Conservation (phyloP, 2,113 vertebrate species). For the Microtus richardsoni region DNA sequence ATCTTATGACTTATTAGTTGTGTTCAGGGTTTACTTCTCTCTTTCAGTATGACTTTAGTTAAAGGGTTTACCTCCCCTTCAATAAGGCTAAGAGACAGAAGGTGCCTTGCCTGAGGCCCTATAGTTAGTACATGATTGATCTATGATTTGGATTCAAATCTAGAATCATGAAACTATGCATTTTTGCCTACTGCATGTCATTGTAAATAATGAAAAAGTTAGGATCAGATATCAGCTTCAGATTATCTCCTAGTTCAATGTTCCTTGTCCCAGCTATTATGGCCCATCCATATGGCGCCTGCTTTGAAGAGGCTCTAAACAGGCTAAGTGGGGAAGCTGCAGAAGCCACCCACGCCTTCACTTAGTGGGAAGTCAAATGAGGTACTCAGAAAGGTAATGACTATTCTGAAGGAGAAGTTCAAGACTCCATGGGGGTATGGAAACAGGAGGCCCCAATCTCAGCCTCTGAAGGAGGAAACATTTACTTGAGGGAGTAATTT, state of each 20-base stretch:
- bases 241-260: slow-evolving; percentile 33
- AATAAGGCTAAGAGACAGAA: slow-evolving; percentile 42
- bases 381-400: slow-evolving; percentile 4
- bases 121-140: background rate
- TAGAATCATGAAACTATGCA: background rate
- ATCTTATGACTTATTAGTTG: background rate
- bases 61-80: background rate
- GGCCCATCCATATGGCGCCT: background rate
- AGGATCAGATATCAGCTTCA: background rate
- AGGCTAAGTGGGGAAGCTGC: background rate
- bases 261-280: background rate
- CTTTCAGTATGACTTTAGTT: slow-evolving; percentile 16
- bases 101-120: background rate
- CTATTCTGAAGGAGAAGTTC: slow-evolving; percentile 55
- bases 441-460: background rate
- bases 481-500: background rate
- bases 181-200: slow-evolving; percentile 27
- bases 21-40: background rate
- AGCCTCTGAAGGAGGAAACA: slow-evolving; percentile 45
- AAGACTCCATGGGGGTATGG: background rate
- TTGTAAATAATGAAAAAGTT: background rate
- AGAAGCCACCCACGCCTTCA: background rate
- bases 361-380: background rate
- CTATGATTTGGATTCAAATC: slow-evolving; percentile 35
- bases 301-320: background rate